phyloP scores from a whole-genome alignment of 2,113 vertebrate genomes.

The Podocnemis expansa region DNA sequence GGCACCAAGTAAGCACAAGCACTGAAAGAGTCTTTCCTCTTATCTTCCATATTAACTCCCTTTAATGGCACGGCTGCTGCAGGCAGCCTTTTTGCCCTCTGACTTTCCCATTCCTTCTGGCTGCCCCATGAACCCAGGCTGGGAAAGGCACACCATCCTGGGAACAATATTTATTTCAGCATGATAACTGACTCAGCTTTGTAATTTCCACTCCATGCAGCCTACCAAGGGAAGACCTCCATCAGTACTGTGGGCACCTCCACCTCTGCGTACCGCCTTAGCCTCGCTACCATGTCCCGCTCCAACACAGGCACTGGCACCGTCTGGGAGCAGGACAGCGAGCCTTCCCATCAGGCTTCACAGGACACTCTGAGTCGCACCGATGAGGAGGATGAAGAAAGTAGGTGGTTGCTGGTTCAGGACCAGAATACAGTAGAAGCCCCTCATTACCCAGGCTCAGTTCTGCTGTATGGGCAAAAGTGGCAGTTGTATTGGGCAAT shows the following conservation, averaged over 20 bases:
- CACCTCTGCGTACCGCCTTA: constrained; percentile 95
- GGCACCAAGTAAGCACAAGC: neutral
- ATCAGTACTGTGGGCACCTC: constrained; percentile 97
- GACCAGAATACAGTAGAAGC: neutral
- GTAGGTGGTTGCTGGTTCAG: constrained; percentile 73
- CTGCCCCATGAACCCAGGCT: rapidly evolving
- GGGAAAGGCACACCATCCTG: rapidly evolving
- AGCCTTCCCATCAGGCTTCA: constrained; percentile 95
- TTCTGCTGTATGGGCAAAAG: neutral
- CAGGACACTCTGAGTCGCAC: constrained; percentile 97
- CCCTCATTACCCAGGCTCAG: neutral
- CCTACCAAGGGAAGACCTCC: constrained; percentile 98
- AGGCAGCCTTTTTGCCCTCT: neutral
- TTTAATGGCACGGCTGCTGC: neutral
- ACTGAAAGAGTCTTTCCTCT: neutral
- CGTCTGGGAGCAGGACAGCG: constrained; percentile 98
- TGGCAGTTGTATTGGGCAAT: neutral
- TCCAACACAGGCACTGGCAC: constrained; percentile 98
- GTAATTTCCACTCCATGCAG: constrained; percentile 63
- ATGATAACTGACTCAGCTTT: neutral
- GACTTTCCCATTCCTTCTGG: neutral
- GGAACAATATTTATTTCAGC: neutral
- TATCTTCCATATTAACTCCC: too few relatives aligned
- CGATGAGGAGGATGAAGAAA: constrained; percentile 98
- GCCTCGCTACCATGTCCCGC: constrained; percentile 98